phyloP scores from a whole-genome alignment of 2,888 invertebrate genomes.

The Gibbula magus region DNA sequence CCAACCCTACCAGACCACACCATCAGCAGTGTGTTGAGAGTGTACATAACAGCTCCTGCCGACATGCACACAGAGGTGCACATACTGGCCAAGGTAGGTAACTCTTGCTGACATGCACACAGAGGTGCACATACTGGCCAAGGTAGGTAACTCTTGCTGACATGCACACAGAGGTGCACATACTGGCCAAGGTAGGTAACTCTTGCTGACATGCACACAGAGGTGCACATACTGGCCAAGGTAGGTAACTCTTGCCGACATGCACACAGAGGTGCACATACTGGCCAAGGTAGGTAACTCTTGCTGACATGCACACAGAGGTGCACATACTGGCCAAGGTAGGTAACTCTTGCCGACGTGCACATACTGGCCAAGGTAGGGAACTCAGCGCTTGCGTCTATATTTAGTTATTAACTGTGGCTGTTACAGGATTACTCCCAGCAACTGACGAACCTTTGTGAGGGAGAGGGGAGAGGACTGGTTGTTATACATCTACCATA shows the following conservation, averaged over 20 bases:
- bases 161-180: constrained; percentile 57
- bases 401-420: neutral
- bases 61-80: constrained; percentile 62
- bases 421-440: constrained; percentile 52
- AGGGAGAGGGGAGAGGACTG: constrained; percentile 58
- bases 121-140: constrained; percentile 61
- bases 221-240: too few relatives aligned
- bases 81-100: constrained; percentile 60
- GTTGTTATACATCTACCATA: constrained; percentile 56
- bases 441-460: constrained; percentile 54
- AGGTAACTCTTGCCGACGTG: constrained; percentile 60
- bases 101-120: neutral
- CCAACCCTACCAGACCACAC: constrained; percentile 63
- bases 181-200: constrained; percentile 61
- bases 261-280: constrained; percentile 57
- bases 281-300: constrained; percentile 60
- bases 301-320: neutral
- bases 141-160: constrained; percentile 63
- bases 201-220: neutral
- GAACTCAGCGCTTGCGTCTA: neutral
- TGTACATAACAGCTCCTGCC: constrained; percentile 65
- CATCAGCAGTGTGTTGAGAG: constrained; percentile 58
- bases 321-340: too few relatives aligned
- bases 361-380: constrained; percentile 62
- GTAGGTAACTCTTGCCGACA: constrained; percentile 60